Evolutionary conservation across 2,797 vertebrate genomes (phyloP).

Genomic region (Mionectes olivaceus): DNA sequence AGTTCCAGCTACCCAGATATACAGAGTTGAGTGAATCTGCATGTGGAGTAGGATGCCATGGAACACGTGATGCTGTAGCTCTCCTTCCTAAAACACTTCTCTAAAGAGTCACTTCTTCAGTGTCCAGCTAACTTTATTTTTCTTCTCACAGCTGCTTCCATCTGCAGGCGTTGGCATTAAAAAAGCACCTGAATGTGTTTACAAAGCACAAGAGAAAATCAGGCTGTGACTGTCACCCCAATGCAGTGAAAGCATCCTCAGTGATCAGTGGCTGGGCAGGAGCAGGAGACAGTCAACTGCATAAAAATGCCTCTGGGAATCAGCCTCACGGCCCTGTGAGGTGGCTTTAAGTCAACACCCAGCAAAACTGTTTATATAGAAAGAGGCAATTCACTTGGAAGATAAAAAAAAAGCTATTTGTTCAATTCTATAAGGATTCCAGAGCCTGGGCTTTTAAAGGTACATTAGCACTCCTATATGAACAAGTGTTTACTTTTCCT

Average conservation of each 20-base stretch:
- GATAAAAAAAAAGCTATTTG: background rate
- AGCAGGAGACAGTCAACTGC: background rate
- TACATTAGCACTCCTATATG: background rate
- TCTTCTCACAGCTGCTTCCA: background rate
- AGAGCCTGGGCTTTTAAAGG: background rate
- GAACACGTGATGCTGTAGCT: fast-evolving
- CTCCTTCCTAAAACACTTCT: background rate
- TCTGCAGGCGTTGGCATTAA: background rate
- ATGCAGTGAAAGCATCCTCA: background rate
- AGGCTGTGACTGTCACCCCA: background rate
- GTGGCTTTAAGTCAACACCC: background rate
- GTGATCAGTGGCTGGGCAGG: background rate
- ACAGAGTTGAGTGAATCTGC: background rate
- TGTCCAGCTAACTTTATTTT: background rate
- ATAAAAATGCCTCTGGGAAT: background rate
- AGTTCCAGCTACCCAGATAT: background rate
- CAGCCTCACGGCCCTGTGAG: background rate
- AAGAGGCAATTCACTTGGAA: background rate
- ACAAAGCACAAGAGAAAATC: background rate
- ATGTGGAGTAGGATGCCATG: background rate
- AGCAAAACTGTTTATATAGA: background rate
- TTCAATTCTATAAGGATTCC: background rate
- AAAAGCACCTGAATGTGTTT: background rate
- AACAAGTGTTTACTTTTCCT: conserved; percentile 20
- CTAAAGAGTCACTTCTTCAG: background rate